Evolutionary conservation across 2,797 vertebrate genomes (phyloP).

Genomic region (Brachymystax lenok): DNA sequence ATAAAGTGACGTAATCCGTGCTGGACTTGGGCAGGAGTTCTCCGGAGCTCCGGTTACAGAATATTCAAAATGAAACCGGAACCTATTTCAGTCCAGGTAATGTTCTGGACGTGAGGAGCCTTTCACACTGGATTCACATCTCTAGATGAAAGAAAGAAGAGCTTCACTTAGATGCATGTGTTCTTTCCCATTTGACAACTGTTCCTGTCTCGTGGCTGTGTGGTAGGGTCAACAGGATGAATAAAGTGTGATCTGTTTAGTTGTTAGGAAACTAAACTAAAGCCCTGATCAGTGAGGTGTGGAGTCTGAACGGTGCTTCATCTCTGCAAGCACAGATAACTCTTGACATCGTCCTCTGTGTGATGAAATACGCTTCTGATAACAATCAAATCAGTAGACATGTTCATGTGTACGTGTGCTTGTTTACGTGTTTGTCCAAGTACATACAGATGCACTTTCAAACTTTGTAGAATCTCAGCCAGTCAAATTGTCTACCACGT

Average conservation of each 20-base stretch:
- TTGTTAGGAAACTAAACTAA: no score
- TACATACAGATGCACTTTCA: neutral
- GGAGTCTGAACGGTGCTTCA: neutral
- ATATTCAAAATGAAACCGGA: no score
- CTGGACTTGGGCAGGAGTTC: no score
- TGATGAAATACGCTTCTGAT: neutral
- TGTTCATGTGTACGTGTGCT: neutral
- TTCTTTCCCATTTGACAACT: neutral
- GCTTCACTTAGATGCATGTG: neutral
- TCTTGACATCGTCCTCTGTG: neutral
- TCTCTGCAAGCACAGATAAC: neutral
- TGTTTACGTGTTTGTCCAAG: neutral
- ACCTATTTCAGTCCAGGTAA: no score
- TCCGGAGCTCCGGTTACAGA: no score
- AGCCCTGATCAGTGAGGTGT: no score
- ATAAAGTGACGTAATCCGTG: neutral
- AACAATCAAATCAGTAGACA: neutral
- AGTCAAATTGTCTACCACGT: no score
- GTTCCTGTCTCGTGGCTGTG: neutral
- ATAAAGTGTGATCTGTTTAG: neutral
- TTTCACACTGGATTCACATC: neutral
- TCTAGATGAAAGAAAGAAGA: neutral
- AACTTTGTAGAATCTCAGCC: no score
- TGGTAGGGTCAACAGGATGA: neutral
- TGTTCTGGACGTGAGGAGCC: neutral